Evolutionary conservation across 1,140 invertebrate species (phyloP), one percentile per base, ranked within the genome.

Genomic region (Drosophila lini): DNA sequence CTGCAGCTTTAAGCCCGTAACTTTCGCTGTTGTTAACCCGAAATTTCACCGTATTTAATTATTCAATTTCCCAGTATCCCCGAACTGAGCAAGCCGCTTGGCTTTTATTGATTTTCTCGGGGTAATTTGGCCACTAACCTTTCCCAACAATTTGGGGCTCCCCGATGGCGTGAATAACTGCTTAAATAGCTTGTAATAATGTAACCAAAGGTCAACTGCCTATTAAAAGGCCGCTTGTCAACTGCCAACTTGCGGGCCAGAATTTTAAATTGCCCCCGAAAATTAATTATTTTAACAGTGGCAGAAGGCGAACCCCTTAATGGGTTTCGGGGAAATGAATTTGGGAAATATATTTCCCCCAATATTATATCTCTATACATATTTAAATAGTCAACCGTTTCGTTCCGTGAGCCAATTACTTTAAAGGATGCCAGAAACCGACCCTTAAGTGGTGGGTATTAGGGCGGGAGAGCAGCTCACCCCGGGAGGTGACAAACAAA

Each of bases 91-190:
- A 10, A 45, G 22, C 8, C 45, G 38, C 19, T 7, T 56, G 32
- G 56, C 28, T 22, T 19, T 19, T 69, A 70, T 70, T 32, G 68
- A 69, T 69, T 70, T 70, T 61, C 40, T 22, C 7, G 11, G 55
- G 32, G 13, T 25, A 5, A 55, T 25, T 55, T 25, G 16, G 7
- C 28, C 15, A 52, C 61, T 44, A 34, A 69, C 65, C 61, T 69
- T 44, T 19, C 61, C 32, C 32, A 70, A 70, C 64, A 58, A 48
- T 36, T 40, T 31, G 32, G 62, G 15, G 16, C 38, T 19, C 9
- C 15, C 13, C 32, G 44, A 38, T 67, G 22, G n/a, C 32, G 34
- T 34, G 42, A 63, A 65, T 61, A 45, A 32, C 19, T 31, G 31
- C 56, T 22, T 45, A 22, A 38, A 47, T 38, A 16, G 67, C 63